Evolutionary conservation across 2,888 invertebrate genomes (phyloP).

Genomic region (Clitarchus hookeri): DNA sequence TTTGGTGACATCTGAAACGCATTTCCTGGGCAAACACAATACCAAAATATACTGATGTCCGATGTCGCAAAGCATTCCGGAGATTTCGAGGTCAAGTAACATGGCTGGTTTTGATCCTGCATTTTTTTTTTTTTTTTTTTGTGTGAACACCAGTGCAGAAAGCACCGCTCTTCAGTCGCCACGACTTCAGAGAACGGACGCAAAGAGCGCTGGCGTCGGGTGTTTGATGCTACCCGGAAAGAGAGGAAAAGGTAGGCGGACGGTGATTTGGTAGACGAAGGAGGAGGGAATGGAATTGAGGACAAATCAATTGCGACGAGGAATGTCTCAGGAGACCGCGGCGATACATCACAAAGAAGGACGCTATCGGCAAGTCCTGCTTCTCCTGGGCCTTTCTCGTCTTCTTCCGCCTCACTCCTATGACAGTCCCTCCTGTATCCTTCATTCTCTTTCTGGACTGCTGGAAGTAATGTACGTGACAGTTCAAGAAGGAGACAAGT

Average conservation of each 20-base stretch:
- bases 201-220: neutral
- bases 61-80: too few relatives aligned
- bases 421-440: neutral
- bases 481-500: too few relatives aligned
- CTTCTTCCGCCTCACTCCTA: neutral
- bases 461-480: neutral
- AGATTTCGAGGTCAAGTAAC: too few relatives aligned
- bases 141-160: too few relatives aligned
- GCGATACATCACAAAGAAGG: conserved; percentile 20
- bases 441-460: neutral
- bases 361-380: conserved; percentile 16
- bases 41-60: too few relatives aligned
- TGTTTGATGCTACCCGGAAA: neutral
- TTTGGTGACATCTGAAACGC: too few relatives aligned
- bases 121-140: too few relatives aligned
- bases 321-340: conserved; percentile 22
- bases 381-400: neutral
- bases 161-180: neutral
- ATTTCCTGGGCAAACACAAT: too few relatives aligned
- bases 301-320: conserved; percentile 26
- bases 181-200: neutral
- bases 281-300: neutral
- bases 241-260: neutral
- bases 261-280: neutral
- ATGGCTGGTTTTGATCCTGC: too few relatives aligned